Evolutionary conservation across 2,797 vertebrate genomes (phyloP), one percentile per base, ranked within the genome.

Genomic region (Fistularia tabacaria): DNA sequence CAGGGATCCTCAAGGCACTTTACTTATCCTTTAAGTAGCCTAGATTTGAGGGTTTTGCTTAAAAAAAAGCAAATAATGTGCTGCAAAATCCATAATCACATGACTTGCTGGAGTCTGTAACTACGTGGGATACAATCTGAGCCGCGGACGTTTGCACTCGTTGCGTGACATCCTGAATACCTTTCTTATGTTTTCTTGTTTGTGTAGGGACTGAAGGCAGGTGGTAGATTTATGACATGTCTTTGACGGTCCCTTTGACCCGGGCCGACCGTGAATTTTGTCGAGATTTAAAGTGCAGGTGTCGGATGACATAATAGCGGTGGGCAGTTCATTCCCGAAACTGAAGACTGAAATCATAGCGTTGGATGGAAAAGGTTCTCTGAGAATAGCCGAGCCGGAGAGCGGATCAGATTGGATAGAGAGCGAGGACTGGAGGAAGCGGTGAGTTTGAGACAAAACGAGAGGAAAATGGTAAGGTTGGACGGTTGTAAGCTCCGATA

Each of bases 401-500:
- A 82, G 72, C 69, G 84, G 85, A 85, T 81, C 79, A 86, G 74
- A 62, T 81, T 79, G 83, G 82, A 84, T 85, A 84, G 14, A 84
- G 73, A 79, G 79, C 59, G 66, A 74, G 74, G 78, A 86, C 71
- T 76, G 76, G 67, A 80, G 72, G 84, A 85, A 80, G 80, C 78
- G 79, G 70, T 67, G 73, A 86, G 79, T 83, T 80, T 76, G 77
- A 86, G 86, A 80, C 77, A 82, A 88, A 84, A 87, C 82, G 85
- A 81, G 81, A 82, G 75, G 66, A 83, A 82, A 86, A 83, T 79
- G 76, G 82, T 76, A 72, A 62, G 77, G 76, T 76, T 83, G 77
- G 81, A 79, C 74, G 83, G 85, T 80, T 79, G 84, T 88, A 88
- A 88, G 87, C 85, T 69, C 43, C 72, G 82, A 86, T 90, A 88